Evolutionary conservation across 1,140 invertebrate genomes (phyloP).

Genomic region (Luehdorfia chinensis): DNA sequence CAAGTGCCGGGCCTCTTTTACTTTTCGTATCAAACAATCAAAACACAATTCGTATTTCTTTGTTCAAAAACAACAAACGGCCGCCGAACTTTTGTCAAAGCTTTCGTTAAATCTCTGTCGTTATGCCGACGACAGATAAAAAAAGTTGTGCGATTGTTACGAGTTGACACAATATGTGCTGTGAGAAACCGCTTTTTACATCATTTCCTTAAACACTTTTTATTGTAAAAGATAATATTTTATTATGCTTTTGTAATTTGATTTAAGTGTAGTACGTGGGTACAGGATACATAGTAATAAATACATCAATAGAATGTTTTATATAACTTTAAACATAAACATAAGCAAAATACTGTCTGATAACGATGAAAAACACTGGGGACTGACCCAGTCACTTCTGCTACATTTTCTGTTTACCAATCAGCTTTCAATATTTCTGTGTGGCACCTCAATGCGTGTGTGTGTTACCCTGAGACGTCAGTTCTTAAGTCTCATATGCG

Average conservation of each 20-base stretch:
- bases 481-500: no score
- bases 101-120: constrained; percentile 43
- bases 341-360: no score
- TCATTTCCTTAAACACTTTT: constrained; percentile 21
- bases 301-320: no score
- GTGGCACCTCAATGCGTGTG: no score
- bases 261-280: constrained; percentile 7
- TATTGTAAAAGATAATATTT: constrained; percentile 4
- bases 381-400: no score
- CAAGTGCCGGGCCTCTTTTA: constrained; percentile 51
- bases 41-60: constrained; percentile 54
- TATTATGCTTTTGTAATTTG: constrained; percentile 6
- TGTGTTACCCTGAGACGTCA: no score
- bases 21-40: constrained; percentile 65
- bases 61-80: constrained; percentile 36
- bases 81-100: constrained; percentile 56
- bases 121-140: constrained; percentile 36
- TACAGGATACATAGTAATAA: no score
- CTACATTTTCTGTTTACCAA: no score
- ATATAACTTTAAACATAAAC: no score
- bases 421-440: no score
- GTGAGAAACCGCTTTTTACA: constrained; percentile 42
- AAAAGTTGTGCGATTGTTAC: constrained; percentile 50
- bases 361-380: no score
- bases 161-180: constrained; percentile 50